Evolutionary conservation across 2,113 vertebrate species (phyloP).

Genomic region (Caretta caretta): DNA sequence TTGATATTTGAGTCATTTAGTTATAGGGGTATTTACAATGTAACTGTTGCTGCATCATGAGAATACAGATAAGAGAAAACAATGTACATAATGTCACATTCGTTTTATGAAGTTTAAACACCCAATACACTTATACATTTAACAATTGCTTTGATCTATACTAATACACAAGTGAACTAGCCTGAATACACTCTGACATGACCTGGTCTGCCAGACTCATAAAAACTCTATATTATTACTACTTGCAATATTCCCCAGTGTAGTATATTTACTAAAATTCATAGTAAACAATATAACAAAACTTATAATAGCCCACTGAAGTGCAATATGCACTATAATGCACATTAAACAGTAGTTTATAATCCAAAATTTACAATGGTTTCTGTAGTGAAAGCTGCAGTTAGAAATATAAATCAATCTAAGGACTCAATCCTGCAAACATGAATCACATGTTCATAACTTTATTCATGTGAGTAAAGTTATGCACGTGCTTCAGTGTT

Average conservation of each 20-base stretch:
- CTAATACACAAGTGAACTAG: not conserved
- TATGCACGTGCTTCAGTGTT: not conserved
- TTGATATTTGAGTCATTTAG: not conserved
- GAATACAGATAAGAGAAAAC: not conserved
- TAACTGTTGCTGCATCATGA: not conserved
- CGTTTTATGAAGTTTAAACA: not conserved
- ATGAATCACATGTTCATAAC: not conserved
- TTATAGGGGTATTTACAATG: not conserved
- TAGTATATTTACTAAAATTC: conserved; percentile 15
- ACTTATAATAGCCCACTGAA: not conserved
- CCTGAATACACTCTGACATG: not conserved
- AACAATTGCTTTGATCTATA: not conserved
- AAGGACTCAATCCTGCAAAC: not conserved
- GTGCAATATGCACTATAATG: not conserved
- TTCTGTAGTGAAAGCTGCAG: not conserved
- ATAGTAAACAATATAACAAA: not conserved
- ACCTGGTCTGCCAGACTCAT: not conserved
- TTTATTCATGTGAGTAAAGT: not conserved
- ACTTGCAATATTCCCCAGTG: not conserved
- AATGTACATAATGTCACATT: not conserved
- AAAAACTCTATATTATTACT: not conserved
- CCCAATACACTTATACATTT: not conserved
- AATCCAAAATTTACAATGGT: not conserved
- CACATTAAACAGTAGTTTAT: not conserved
- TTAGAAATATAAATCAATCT: not conserved